These are phyloP conservation scores for Gobius niger DNA, from an alignment of 2,113 vertebrate species.

Conservation along the genomic window DNA sequence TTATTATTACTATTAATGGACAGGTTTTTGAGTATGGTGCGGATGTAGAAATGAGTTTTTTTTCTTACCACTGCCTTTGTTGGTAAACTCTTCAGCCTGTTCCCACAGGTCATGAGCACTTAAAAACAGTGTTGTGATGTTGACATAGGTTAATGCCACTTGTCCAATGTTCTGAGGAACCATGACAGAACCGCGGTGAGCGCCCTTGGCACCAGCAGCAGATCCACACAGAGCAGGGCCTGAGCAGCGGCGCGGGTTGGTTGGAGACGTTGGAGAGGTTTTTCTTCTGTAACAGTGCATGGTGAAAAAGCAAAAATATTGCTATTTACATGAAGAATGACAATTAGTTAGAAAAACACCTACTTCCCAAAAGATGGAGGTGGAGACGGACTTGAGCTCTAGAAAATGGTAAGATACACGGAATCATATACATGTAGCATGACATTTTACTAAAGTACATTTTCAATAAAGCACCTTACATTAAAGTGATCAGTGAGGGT, in stretches of 20 bases:
- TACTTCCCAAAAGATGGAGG: neutral
- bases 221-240: slow-evolving; percentile 57
- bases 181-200: slow-evolving; percentile 55
- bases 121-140: slow-evolving; percentile 87
- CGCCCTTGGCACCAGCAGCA: slow-evolving; percentile 25
- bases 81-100: slow-evolving; percentile 82
- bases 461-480: slow-evolving; percentile 61
- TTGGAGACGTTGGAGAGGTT: slow-evolving; percentile 81
- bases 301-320: neutral
- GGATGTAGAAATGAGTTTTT: neutral
- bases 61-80: slow-evolving; percentile 82
- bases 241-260: slow-evolving; percentile 64
- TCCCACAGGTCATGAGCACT: slow-evolving; percentile 90
- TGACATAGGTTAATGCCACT: slow-evolving; percentile 85
- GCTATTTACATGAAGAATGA: neutral
- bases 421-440: neutral
- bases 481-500: slow-evolving; percentile 89
- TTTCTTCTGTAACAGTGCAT: slow-evolving; percentile 70
- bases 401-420: neutral
- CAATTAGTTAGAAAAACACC: neutral
- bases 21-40: too few species aligned
- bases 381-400: neutral
- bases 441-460: too few species aligned
- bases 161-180: slow-evolving; percentile 82
- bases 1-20: too few species aligned